These are phyloP conservation scores for Dendronephthya gigantea DNA, from an alignment of 64 coral and sea anemone species.

Conservation along the genomic window DNA sequence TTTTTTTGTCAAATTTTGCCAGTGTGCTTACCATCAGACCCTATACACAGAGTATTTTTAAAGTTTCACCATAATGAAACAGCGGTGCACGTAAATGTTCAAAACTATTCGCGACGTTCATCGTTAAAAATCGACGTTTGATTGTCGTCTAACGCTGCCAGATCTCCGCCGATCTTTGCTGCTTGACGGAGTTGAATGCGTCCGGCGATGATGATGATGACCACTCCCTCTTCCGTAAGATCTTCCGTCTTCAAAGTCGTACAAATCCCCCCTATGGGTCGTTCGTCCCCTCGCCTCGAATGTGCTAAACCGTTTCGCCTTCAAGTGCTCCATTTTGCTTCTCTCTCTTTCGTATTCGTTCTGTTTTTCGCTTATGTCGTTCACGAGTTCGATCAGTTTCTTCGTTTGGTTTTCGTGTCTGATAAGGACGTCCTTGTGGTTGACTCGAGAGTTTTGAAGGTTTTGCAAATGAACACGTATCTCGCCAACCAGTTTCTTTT, in stretches of 20 bases:
- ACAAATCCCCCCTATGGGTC: not conserved
- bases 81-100: no score
- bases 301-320: not conserved
- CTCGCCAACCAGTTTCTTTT: not conserved
- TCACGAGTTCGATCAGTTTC: slow-evolving; percentile 4
- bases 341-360: not conserved
- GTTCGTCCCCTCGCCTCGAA: not conserved
- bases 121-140: no score
- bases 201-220: not conserved
- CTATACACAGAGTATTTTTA: no score
- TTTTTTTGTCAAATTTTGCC: no score
- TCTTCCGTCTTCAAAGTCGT: not conserved
- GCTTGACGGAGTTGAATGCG: not conserved
- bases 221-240: not conserved
- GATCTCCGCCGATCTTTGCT: not conserved
- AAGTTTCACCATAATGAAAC: no score
- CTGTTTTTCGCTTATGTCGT: not conserved
- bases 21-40: no score
- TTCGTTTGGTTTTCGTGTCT: slow-evolving; percentile 1
- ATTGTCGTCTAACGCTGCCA: no score
- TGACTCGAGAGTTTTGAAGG: slow-evolving; percentile 6
- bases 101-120: no score
- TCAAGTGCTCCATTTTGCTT: not conserved
- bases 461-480: not conserved
- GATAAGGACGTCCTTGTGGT: slow-evolving; percentile 7